Conservation (phyloP, 2,797 vertebrate species). For the Masticophis lateralis region DNA sequence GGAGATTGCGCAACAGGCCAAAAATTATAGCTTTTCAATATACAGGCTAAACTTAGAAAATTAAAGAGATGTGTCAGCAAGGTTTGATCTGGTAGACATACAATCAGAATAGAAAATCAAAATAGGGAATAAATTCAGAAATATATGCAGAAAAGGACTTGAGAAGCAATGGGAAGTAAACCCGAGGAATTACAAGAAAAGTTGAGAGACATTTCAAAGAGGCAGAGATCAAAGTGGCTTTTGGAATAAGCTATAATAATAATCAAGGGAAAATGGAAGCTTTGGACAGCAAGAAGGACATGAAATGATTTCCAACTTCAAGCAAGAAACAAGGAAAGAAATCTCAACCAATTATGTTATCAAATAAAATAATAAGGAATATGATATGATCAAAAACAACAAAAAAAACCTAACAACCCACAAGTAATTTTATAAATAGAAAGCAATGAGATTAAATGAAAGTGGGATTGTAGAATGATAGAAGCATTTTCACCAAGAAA, state of each 20-base stretch:
- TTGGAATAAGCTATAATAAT: background rate
- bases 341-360: background rate
- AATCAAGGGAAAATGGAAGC: background rate
- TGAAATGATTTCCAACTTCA: background rate
- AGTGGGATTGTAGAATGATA: background rate
- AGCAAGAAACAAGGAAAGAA: background rate
- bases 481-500: background rate
- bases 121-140: background rate
- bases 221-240: background rate
- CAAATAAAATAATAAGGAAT: background rate
- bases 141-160: background rate
- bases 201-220: background rate
- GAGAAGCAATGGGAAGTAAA: background rate
- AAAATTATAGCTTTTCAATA: background rate
- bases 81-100: background rate
- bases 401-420: background rate
- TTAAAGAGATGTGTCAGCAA: background rate
- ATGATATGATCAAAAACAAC: background rate
- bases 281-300: background rate
- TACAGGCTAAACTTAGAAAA: background rate
- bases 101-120: background rate
- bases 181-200: background rate
- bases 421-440: background rate
- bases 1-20: background rate
- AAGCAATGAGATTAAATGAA: background rate